These are phyloP conservation scores for Dasysyrphus albostriatus DNA, from an alignment of 2,888 invertebrate species.

Conservation along the genomic window DNA sequence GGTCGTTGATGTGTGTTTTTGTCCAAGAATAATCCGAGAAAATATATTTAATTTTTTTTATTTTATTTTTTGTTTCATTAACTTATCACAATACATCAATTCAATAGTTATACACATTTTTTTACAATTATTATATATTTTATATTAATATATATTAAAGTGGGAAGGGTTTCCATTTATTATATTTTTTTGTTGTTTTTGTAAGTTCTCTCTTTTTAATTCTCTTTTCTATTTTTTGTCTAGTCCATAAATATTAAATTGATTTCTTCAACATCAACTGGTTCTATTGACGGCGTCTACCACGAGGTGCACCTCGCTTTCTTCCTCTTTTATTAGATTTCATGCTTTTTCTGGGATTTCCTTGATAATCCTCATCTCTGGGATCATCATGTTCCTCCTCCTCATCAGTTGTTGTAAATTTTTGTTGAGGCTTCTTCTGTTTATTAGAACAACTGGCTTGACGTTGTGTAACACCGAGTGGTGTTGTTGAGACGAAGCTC, in stretches of 20 bases:
- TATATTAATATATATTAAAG: slow-evolving; percentile 4
- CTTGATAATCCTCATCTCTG: slow-evolving; percentile 6
- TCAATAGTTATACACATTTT: slow-evolving; percentile 55
- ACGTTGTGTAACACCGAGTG: background rate
- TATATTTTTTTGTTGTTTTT: slow-evolving; percentile 21
- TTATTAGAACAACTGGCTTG: slow-evolving; percentile 5
- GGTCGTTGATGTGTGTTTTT: slow-evolving; percentile 5
- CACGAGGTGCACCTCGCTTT: slow-evolving; percentile 15
- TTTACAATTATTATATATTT: slow-evolving; percentile 35
- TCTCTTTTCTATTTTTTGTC: slow-evolving; percentile 9
- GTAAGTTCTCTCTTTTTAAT: slow-evolving; percentile 21
- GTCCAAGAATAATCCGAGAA: slow-evolving; percentile 44
- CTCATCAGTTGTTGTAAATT: background rate
- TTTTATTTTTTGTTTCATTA: slow-evolving; percentile 65
- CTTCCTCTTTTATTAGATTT: slow-evolving; percentile 34
- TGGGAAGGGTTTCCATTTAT: slow-evolving; percentile 24
- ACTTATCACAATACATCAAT: slow-evolving; percentile 73
- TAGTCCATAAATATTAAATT: slow-evolving; percentile 34
- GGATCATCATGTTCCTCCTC: slow-evolving; percentile 26
- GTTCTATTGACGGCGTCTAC: slow-evolving; percentile 4
- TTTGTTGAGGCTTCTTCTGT: slow-evolving; percentile 23
- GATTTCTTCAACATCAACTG: slow-evolving; percentile 8
- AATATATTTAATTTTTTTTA: slow-evolving; percentile 27
- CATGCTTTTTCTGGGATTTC: background rate
- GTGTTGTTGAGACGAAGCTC: background rate